Base-by-base conservation (phyloP, 2,113 vertebrate species). In the Aramus guarauna region DNA sequence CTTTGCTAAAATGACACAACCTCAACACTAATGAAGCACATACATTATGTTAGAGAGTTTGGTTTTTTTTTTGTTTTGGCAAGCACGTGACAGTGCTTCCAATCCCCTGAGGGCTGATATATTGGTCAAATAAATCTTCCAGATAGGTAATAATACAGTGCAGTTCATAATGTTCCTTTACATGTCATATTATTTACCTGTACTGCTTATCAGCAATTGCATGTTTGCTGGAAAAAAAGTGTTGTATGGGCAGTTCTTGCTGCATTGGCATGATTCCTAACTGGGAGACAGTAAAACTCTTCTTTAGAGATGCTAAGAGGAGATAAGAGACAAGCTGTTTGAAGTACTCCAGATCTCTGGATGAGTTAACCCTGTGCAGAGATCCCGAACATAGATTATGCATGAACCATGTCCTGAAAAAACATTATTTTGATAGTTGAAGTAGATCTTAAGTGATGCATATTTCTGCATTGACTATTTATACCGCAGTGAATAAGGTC, bases 121-220 rank as follows among this genome's bases (percentile, higher is more conserved):
- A 94, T 92, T 85, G 53, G 74, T 76, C 74, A 92, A 95, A 95
- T 95, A 95, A 94, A 95, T 94, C 80, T 90, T 96, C n/a, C 45
- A 75, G 77, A 94, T 62, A 73, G 76, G 59, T 94, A 85, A 95
- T 80, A 96, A 91, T 59, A 83, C 32, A 72, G 43, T 21, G 24
- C 34, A 64, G 43, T 90, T 43, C 5, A 1, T 62, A 92, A 72
- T 67, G 53, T 36, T 87, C 63, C 72, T 77, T 89, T 91, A n/a
- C 21, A 63, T 41, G 24, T 73, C 78, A 39, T 91, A 55, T 94
- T 83, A 93, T 92, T 93, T 97, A 92, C 69, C 55, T 72, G 62
- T n/a, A 41, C 36, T 89, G 16, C 47, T 94, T 94, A 80, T 64
- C 72, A 87, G 50, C 24, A 64, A 68, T 68, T 92, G 32, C 52